Evolutionary conservation across 2,113 vertebrate genomes (phyloP), one percentile per base, ranked within the genome.

Genomic region (Plectropomus leopardus): DNA sequence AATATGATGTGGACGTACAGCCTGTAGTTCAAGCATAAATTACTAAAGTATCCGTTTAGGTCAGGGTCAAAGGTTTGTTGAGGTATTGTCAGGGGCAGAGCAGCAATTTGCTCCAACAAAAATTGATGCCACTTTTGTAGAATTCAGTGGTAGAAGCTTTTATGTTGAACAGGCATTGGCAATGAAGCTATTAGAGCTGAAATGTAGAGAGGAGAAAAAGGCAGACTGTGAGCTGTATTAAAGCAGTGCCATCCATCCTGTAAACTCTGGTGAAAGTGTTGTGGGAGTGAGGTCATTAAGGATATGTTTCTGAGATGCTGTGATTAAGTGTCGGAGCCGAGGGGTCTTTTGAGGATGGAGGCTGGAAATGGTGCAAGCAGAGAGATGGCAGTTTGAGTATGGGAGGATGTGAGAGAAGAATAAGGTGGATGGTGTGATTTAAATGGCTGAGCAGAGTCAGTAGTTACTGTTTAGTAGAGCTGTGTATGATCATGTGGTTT

Each of bases 221-320:
- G n/a, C 3, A 48, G 30, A 6, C 24, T 51, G 24, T 19, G 23
- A 42, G 17, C 11, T 24, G 28, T 64, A 24, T 51, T 17, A 28
- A 40, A 30, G 40, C 17, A 17, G 15, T 1, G 32, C 24, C 40
- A 66, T 58, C 13, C 17, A 50, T 72, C 44, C 5, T 42, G 11
- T 59, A 48, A 71, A 76, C 47, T 44, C 2, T 17, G n/a, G 4
- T 36, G 26, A 24, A 40, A 60, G 45, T 59, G 45, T 47, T 17
- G 68, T 83, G 19, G 45, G 36, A 61, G 55, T n/a, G 28, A 57
- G 64, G 57, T 69, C n/a, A 30, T 69, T 32, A 13, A 44, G 36
- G n/a, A 28, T 44, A 14, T 40, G 34, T 44, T 36, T n/a, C n/a
- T 61, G 14, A 54, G 36, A 63, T 30, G 36, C 24, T 34, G 21